Evolutionary conservation across 2,797 vertebrate species (phyloP).

Genomic region (Streptopelia turtur): DNA sequence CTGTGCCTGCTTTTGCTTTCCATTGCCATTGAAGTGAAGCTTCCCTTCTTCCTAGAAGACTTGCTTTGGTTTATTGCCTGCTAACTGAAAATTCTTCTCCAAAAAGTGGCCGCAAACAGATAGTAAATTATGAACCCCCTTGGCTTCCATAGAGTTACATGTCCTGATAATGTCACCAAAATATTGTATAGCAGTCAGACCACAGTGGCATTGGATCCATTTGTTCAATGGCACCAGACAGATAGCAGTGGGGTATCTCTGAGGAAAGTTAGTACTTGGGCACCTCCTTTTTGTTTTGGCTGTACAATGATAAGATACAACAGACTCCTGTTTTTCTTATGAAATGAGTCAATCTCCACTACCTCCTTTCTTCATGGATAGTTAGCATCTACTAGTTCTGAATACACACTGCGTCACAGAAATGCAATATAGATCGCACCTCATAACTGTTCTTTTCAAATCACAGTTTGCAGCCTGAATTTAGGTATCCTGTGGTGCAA

Average conservation of each 20-base stretch:
- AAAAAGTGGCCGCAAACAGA: not conserved
- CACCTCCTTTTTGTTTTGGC: conserved; percentile 56
- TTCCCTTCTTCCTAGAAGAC: not conserved
- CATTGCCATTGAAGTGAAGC: not conserved
- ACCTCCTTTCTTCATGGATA: not conserved
- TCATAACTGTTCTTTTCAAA: not conserved
- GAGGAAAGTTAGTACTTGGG: not conserved
- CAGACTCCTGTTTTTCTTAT: not conserved
- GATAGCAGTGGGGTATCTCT: not conserved
- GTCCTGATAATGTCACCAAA: not conserved
- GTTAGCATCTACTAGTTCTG: not conserved
- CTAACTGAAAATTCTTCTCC: not conserved
- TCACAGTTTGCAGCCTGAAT: not conserved
- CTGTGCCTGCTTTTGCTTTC: not conserved
- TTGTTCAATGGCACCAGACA: not conserved
- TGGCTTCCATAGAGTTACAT: not conserved
- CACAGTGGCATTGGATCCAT: not conserved
- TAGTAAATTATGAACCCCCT: not conserved
- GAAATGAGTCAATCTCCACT: not conserved
- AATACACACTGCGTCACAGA: not conserved
- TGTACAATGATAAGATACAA: conserved; percentile 1
- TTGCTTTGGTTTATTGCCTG: not conserved
- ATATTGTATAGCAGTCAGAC: not conserved
- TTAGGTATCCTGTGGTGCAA: not conserved
- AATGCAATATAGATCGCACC: not conserved